phyloP scores from a whole-genome alignment of 2,113 vertebrate genomes.

The Phodopus roborovskii region DNA sequence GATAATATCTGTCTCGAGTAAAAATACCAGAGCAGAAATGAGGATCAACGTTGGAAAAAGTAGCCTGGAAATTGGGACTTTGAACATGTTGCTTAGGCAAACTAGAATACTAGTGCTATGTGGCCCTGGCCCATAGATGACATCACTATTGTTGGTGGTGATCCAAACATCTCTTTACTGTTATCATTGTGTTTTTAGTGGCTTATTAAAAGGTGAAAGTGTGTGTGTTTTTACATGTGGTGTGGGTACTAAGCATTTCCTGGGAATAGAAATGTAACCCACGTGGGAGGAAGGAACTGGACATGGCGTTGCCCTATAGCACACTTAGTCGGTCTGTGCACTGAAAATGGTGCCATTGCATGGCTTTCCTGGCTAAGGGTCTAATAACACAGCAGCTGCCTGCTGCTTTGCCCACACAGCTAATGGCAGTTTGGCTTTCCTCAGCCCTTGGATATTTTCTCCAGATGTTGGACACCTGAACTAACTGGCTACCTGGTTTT shows the following conservation, averaged over 20 bases:
- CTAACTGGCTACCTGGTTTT: background rate
- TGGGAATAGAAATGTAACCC: background rate
- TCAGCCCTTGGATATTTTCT: background rate
- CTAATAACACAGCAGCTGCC: conserved; percentile 52
- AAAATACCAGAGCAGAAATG: background rate
- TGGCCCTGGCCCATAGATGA: background rate
- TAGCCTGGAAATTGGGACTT: background rate
- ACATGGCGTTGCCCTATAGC: no score
- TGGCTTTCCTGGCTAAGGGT: background rate
- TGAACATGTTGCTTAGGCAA: background rate
- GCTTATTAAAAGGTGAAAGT: background rate
- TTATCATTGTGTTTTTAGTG: background rate
- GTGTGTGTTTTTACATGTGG: background rate
- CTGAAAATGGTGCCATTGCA: conserved; percentile 28
- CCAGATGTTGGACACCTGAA: background rate
- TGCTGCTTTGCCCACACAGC: conserved; percentile 7
- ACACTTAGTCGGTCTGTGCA: conserved; percentile 7
- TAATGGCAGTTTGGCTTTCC: background rate
- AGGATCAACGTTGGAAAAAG: background rate
- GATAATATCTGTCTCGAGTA: conserved; percentile 10
- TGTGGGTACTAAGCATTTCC: background rate
- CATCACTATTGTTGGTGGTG: background rate
- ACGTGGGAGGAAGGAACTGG: background rate
- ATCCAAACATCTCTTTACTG: background rate
- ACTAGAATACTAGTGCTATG: background rate